Evolutionary conservation across 2,888 invertebrate species (phyloP), one percentile per base, ranked within the genome.

Genomic region (Papilio gigon): DNA sequence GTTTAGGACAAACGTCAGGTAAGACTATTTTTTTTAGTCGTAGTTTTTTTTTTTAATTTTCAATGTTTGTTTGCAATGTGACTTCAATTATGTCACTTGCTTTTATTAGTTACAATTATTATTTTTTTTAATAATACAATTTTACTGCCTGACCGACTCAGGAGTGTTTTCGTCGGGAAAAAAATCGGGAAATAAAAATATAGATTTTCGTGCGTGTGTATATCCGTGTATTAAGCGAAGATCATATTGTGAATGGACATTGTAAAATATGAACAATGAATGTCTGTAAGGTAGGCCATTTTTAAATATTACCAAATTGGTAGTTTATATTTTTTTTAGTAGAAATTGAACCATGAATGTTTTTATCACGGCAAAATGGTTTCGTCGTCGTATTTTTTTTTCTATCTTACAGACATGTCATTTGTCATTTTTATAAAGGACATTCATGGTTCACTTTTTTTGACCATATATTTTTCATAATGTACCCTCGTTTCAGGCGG

Each of bases 251-350:
- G 90, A 91, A 90, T 89, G 88, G 89, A 86, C 86, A 87, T 89
- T 90, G 87, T 80, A 73, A 75, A 81, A 80, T 68, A 78, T 71
- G 68, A 71, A 72, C 81, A 82, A 87, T 78, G 80, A 88, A 88
- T 90, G 91, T 92, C 91, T 92, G 91, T 92, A 91, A 92, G 92
- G 92, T 92, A 92, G 91, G 92, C 90, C 89, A 78, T 80, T 83
- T 90, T 77, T 80, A 73, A 65, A 73, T 81, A 80, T 78, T 80
- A 76, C 50, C 71, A 74, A 78, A 78, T 83, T 83, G 75, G 78
- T 83, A 75, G 73, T 65, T 65, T 68, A 72, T 69, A 73, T 37
- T 70, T 73, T 33, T 67, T 66, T 68, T 72, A 72, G 76, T 80
- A 77, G 76, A 73, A 71, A 70, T 74, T 85, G 90, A 85, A 90